Conservation (phyloP, 2,797 vertebrate genomes). For the Cyclopterus lumpus region DNA sequence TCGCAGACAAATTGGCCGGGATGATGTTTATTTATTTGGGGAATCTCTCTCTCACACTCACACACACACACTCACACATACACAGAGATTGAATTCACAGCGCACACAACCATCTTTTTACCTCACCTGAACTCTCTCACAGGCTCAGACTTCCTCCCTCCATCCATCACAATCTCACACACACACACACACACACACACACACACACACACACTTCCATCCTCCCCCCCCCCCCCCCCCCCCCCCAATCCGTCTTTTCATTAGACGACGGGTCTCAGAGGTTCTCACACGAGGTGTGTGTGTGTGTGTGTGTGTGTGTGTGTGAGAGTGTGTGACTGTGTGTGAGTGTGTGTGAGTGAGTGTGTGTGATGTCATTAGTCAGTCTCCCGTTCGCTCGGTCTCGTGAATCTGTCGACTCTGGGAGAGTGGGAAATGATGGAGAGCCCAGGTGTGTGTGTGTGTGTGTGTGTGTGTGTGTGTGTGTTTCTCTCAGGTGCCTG, state of each 20-base stretch:
- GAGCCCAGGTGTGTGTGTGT: slow-evolving; percentile 4
- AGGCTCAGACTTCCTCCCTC: slow-evolving; percentile 23
- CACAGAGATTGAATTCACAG: slow-evolving; percentile 5
- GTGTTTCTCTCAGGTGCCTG: slow-evolving; percentile 10
- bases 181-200: too few relatives aligned
- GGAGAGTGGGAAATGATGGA: slow-evolving; percentile 41
- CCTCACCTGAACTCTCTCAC: slow-evolving; percentile 26
- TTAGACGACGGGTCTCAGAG: slow-evolving; percentile 58
- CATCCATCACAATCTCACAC: slow-evolving; percentile 32
- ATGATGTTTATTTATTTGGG: slow-evolving; percentile 69
- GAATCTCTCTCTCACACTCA: slow-evolving; percentile 50
- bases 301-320: too few relatives aligned
- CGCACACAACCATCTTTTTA: slow-evolving; percentile 17
- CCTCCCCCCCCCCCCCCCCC: neutral
- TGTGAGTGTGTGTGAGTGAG: too few relatives aligned
- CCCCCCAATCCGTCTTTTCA: slow-evolving; percentile 47
- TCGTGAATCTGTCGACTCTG: too few relatives aligned
- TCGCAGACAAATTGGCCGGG: slow-evolving; percentile 70
- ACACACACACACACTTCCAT: neutral
- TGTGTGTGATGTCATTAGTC: too few relatives aligned
- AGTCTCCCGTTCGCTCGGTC: too few relatives aligned
- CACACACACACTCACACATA: neutral
- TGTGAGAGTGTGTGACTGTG: too few relatives aligned
- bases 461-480: neutral
- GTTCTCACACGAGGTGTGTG: neutral